Conservation (phyloP, 2,113 vertebrate species). For the Pedetes capensis region DNA sequence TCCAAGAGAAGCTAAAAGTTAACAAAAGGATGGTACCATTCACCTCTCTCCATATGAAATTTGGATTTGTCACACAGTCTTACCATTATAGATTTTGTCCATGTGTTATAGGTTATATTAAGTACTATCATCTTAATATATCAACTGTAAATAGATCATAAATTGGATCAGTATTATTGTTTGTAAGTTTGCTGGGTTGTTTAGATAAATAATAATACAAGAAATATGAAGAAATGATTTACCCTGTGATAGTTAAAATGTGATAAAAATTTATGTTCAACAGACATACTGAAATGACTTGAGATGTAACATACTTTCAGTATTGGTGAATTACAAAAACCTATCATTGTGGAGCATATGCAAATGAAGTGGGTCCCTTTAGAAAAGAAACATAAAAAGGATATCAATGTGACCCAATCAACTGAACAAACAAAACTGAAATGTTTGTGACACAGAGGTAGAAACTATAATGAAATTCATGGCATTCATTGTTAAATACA, state of each 20-base stretch:
- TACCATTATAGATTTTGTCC: neutral
- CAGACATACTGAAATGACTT: neutral
- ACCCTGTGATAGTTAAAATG: neutral
- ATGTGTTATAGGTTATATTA: neutral
- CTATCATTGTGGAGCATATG: neutral
- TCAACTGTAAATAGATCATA: neutral
- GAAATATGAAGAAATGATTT: neutral
- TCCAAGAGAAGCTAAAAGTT: conserved; percentile 41
- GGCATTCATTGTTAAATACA: neutral
- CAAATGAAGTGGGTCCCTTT: neutral
- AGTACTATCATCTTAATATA: neutral
- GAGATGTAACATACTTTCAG: neutral
- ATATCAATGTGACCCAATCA: neutral
- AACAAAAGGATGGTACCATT: neutral
- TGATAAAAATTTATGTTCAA: neutral
- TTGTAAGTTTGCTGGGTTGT: neutral
- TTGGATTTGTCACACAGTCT: neutral
- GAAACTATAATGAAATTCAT: neutral
- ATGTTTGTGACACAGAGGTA: neutral
- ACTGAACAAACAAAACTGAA: neutral
- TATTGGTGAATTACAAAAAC: neutral
- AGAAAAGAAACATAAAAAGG: neutral
- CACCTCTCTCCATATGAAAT: neutral
- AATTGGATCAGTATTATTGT: neutral
- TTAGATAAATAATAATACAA: neutral